A percentile compares a stretch with the other conserved stretches of the same genome.
These are phyloP conservation scores for Prochilodus magdalenae DNA, from an alignment of 2,113 vertebrate species.

Conservation along the genomic window DNA sequence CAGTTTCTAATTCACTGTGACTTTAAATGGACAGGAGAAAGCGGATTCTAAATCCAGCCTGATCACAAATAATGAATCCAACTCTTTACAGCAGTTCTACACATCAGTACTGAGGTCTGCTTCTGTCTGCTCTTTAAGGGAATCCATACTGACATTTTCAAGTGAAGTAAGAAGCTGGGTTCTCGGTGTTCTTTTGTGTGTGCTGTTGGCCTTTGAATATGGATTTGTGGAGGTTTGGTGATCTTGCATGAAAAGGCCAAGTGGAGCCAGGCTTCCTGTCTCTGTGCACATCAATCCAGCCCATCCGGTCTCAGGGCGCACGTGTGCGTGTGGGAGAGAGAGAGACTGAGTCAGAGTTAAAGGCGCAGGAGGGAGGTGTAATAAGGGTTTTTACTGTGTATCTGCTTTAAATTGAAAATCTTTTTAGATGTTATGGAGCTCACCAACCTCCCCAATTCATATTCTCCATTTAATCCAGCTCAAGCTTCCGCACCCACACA, in stretches of 20 bases:
- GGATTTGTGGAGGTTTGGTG: slow-evolving; percentile 44
- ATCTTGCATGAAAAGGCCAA: slow-evolving; percentile 49
- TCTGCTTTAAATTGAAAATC: slow-evolving; percentile 1
- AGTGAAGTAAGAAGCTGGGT: slow-evolving; percentile 8
- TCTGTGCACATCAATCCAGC: slow-evolving; percentile 36
- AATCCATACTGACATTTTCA: slow-evolving; percentile 46
- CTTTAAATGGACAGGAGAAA: background rate
- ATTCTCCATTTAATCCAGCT: slow-evolving; percentile 1
- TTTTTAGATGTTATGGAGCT: background rate
- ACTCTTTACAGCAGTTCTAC: background rate
- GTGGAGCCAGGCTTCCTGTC: slow-evolving; percentile 48
- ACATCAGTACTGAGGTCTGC: background rate
- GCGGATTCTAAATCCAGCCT: background rate
- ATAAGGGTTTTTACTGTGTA: background rate
- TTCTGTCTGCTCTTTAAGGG: background rate
- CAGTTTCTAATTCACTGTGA: too few species aligned
- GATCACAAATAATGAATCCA: background rate
- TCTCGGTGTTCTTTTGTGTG: slow-evolving; percentile 3
- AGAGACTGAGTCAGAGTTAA: background rate
- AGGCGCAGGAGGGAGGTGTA: background rate
- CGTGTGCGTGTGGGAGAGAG: background rate
- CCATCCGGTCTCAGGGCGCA: slow-evolving; percentile 26
- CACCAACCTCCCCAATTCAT: slow-evolving; percentile 3
- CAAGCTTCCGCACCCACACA: background rate
- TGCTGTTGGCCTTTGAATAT: slow-evolving; percentile 50